Conservation (phyloP, 2,888 invertebrate species). For the Drosophila nigricruria region DNA sequence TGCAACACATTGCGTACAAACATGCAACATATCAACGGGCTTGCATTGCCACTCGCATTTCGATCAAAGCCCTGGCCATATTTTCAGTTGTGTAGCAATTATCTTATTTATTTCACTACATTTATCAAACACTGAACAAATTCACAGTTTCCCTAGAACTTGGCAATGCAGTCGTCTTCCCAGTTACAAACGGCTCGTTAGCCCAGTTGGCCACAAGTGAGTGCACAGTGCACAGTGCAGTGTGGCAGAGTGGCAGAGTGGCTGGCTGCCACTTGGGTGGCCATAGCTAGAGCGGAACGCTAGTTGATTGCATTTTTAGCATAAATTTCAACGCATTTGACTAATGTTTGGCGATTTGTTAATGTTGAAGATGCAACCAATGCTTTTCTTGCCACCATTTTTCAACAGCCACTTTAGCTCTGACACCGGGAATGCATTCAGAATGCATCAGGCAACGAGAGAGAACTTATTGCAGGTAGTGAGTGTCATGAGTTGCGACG, state of each 20-base stretch:
- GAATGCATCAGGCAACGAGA: constrained; percentile 26
- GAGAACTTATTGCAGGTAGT: constrained; percentile 47
- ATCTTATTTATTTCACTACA: constrained; percentile 72
- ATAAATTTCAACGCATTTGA: constrained; percentile 80
- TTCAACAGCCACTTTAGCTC: constrained; percentile 45
- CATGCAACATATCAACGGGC: constrained; percentile 65
- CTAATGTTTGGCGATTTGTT: constrained; percentile 75
- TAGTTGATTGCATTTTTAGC: constrained; percentile 78
- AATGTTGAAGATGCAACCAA: constrained; percentile 43
- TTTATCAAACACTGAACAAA: constrained; percentile 76
- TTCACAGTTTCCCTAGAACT: constrained; percentile 61
- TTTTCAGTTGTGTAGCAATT: constrained; percentile 59
- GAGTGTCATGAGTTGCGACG: constrained; percentile 34
- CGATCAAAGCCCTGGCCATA: constrained; percentile 20
- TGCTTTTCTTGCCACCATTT: constrained; percentile 54
- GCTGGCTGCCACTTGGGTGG: constrained; percentile 61
- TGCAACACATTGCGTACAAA: constrained; percentile 77
- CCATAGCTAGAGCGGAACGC: constrained; percentile 68
- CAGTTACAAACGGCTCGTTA: constrained; percentile 48
- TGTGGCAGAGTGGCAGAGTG: background rate
- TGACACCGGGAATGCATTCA: constrained; percentile 26
- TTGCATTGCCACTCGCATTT: constrained; percentile 15
- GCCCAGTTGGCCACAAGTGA: constrained; percentile 59
- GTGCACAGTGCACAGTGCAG: no score
- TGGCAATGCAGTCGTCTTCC: constrained; percentile 17